Evolutionary conservation across 2,888 invertebrate species (phyloP).

Genomic region (Caenorhabditis wallacei): DNA sequence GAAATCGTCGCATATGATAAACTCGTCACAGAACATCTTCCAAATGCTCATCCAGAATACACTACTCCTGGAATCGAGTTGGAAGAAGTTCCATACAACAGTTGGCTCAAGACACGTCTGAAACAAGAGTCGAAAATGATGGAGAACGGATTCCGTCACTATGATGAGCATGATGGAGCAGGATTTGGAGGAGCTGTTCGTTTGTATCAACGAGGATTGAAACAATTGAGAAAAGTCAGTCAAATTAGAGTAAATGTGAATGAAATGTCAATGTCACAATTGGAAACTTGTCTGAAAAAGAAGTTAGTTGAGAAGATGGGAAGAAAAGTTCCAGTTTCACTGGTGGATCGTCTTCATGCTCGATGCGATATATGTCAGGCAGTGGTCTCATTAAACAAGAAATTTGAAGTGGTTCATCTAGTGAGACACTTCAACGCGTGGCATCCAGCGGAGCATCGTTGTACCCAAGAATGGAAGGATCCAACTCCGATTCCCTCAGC

Average conservation of each 20-base stretch:
- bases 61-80: constrained; percentile 71
- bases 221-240: constrained; percentile 63
- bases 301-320: constrained; percentile 83
- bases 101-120: constrained; percentile 75
- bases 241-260: constrained; percentile 81
- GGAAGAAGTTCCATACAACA: constrained; percentile 81
- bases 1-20: constrained; percentile 80
- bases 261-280: constrained; percentile 78
- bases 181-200: constrained; percentile 50
- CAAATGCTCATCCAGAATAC: constrained; percentile 78
- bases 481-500: neutral
- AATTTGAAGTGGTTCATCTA: constrained; percentile 82
- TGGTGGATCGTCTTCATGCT: constrained; percentile 82
- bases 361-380: constrained; percentile 81
- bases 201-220: constrained; percentile 36
- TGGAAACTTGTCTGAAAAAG: constrained; percentile 78
- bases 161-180: constrained; percentile 38
- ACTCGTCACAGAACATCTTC: constrained; percentile 79
- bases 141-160: constrained; percentile 72
- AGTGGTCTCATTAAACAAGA: constrained; percentile 81
- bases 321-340: constrained; percentile 79
- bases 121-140: constrained; percentile 71
- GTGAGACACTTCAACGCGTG: constrained; percentile 83
- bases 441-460: constrained; percentile 82
- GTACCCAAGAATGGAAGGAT: constrained; percentile 79